Evolutionary conservation across 1,140 invertebrate genomes (phyloP).

Genomic region (Drosophila chauvacae): DNA sequence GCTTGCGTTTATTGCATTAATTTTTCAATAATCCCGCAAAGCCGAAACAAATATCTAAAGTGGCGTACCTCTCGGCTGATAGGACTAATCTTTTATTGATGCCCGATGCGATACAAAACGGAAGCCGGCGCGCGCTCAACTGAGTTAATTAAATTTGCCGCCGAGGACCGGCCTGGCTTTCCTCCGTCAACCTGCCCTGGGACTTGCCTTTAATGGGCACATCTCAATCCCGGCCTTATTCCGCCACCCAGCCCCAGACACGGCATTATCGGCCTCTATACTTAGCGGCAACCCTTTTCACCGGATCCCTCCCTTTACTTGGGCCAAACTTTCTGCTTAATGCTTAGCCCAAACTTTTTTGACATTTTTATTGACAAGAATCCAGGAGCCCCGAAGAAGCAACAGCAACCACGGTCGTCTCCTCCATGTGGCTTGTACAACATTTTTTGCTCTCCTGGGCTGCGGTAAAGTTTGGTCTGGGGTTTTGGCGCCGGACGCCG

Average conservation of each 20-base stretch:
- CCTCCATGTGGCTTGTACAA: slow-evolving; percentile 34
- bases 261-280: slow-evolving; percentile 12
- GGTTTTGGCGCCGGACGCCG: slow-evolving; percentile 16
- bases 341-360: slow-evolving; percentile 78
- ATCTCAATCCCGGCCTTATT: slow-evolving; percentile 14
- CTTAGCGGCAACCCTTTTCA: slow-evolving; percentile 68
- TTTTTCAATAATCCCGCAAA: slow-evolving; percentile 75
- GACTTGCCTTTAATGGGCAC: slow-evolving; percentile 53
- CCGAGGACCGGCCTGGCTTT: slow-evolving; percentile 10
- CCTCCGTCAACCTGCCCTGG: slow-evolving; percentile 23
- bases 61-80: slow-evolving; percentile 66
- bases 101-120: slow-evolving; percentile 30
- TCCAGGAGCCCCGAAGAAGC: slow-evolving; percentile 46
- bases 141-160: slow-evolving; percentile 82
- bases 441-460: slow-evolving; percentile 41
- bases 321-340: slow-evolving; percentile 60
- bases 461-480: slow-evolving; percentile 61
- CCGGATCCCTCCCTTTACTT: slow-evolving; percentile 1
- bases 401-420: slow-evolving; percentile 49
- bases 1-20: slow-evolving; percentile 76
- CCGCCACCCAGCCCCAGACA: slow-evolving; percentile 3
- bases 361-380: slow-evolving; percentile 82
- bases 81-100: slow-evolving; percentile 82
- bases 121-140: slow-evolving; percentile 57
- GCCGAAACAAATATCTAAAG: slow-evolving; percentile 74